These are phyloP conservation scores for Pituophis catenifer DNA, from an alignment of 2,113 vertebrate genomes.

Conservation along the genomic window DNA sequence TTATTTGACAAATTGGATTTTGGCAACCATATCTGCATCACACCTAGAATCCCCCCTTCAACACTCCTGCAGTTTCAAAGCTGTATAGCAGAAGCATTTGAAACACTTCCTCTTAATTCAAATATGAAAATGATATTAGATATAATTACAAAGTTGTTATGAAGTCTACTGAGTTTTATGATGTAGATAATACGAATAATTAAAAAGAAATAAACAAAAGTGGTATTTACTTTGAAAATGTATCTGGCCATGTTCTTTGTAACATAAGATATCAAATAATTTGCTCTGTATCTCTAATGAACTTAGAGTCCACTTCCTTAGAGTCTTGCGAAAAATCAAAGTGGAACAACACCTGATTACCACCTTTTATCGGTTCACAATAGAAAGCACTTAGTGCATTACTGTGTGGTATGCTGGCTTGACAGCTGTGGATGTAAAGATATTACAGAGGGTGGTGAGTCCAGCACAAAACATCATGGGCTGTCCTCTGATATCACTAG, in stretches of 20 bases:
- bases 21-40: background rate
- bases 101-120: too few relatives aligned
- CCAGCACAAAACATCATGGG: too few relatives aligned
- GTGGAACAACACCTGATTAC: too few relatives aligned
- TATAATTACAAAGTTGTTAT: background rate
- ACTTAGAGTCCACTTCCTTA: too few relatives aligned
- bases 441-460: too few relatives aligned
- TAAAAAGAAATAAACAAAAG: background rate
- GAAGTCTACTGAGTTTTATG: background rate
- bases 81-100: background rate
- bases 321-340: too few relatives aligned
- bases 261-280: background rate
- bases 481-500: too few relatives aligned
- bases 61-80: background rate
- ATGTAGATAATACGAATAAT: background rate
- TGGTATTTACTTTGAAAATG: background rate
- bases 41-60: background rate
- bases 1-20: background rate
- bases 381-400: too few relatives aligned
- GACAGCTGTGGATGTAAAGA: too few relatives aligned
- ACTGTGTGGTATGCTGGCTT: too few relatives aligned
- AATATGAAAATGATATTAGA: background rate
- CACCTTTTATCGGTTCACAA: too few relatives aligned
- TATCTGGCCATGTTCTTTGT: background rate
- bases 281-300: background rate